Evolutionary conservation across 2,888 invertebrate genomes (phyloP).

Genomic region (Penaeus monodon): DNA sequence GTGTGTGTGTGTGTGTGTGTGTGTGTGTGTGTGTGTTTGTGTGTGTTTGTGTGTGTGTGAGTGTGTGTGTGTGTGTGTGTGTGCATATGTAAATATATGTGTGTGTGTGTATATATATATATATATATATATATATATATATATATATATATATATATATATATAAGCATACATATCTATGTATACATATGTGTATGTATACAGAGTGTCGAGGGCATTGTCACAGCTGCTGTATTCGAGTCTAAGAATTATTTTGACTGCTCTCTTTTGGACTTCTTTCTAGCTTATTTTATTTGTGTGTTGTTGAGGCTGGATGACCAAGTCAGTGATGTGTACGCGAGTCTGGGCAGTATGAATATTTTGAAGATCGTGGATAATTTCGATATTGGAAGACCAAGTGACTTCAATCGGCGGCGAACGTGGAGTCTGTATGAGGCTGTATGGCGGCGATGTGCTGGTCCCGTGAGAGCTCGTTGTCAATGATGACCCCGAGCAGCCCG

Average conservation of each 20-base stretch:
- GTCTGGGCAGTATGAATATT: background rate
- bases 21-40: background rate
- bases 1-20: background rate
- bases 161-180: no score
- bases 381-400: background rate
- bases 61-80: background rate
- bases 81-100: background rate
- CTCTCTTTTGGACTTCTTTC: no score
- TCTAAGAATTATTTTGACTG: no score
- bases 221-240: no score
- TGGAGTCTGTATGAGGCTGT: background rate
- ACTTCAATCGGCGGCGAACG: background rate
- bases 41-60: background rate
- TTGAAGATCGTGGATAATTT: background rate
- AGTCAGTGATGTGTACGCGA: background rate
- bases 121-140: no score
- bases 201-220: no score
- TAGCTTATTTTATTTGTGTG: no score
- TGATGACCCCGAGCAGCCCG: background rate
- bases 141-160: no score
- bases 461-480: background rate
- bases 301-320: background rate
- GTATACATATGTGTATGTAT: no score
- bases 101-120: background rate
- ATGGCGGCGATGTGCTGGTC: background rate